These are phyloP conservation scores for Dendrocopos noguchii DNA, from an alignment of 2,113 vertebrate species.

Conservation along the genomic window DNA sequence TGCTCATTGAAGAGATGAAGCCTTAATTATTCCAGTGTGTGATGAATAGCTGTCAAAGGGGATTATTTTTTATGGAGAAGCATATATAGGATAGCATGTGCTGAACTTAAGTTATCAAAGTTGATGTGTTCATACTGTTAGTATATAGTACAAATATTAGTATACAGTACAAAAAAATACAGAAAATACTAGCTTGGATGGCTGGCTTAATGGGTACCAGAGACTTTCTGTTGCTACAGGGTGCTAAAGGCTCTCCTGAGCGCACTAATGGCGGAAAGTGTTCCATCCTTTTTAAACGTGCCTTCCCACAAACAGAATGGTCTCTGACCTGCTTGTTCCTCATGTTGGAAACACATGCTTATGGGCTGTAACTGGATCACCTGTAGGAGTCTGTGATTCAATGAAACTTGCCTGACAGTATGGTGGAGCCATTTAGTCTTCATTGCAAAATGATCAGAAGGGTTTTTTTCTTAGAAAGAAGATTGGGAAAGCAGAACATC, in stretches of 20 bases:
- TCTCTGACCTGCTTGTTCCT: not conserved
- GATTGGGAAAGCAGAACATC: not conserved
- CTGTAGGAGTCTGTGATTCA: no score
- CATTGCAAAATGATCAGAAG: not conserved
- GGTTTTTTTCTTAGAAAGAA: not conserved
- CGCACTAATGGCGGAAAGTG: rapidly evolving
- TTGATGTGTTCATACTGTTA: not conserved
- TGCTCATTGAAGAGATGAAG: not conserved
- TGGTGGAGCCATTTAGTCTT: not conserved
- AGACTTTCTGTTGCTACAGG: not conserved
- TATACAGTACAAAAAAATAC: not conserved
- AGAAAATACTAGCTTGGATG: not conserved
- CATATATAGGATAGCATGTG: not conserved
- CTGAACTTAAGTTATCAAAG: not conserved
- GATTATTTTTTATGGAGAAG: not conserved
- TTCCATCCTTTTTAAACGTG: not conserved
- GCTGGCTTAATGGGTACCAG: not conserved
- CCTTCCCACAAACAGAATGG: not conserved
- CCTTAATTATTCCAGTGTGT: not conserved
- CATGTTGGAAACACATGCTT: not conserved
- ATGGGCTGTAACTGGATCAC: no score
- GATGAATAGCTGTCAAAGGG: not conserved
- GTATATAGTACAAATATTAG: not conserved
- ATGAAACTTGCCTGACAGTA: not conserved
- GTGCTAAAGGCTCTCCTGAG: not conserved